Base-by-base conservation (phyloP, 2,888 invertebrate genomes). In the Caradrina clavipalpis region DNA sequence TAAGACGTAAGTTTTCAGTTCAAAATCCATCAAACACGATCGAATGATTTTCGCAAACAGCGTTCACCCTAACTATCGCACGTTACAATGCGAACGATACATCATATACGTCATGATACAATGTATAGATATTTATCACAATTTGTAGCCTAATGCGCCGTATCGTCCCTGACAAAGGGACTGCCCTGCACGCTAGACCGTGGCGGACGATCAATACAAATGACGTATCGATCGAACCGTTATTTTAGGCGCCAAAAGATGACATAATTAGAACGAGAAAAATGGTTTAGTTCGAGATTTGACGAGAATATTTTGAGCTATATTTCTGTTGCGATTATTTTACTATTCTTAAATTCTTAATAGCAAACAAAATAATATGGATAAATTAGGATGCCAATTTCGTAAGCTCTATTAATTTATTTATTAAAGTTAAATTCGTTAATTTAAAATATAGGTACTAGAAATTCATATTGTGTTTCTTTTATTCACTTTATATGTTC, bases 81-180 rank as follows among this genome's bases (percentile, higher is more conserved):
- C 57, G 69, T 70, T 73, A 81, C 81, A 82, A 84, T 77, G 47
- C 56, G 60, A 69, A 69, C 77, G 84, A 84, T 84, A 84, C 80
- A 81, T 84, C 84, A 84, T 84, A 74, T 73, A 76, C 81, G 83
- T 79, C 84, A 75, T 54, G 59, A 62, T 83, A 81, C 78, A 82
- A 74, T 75, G 77, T 84, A 81, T 85, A 85, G 86, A 87, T 88
- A 89, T 88, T 89, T 89, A 90, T 92, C 90, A 90, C 90, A 92
- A 91, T 91, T 91, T 91, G 88, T 85, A 83, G 88, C 73, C 83
- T 87, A 92, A 92, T 91, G 87, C 89, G 88, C 82, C 90, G 89
- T 90, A 85, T 87, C 89, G 81, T 78, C 57, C 72, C 77, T 87
- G 83, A 86, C 89, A 86, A 84, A 88, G 88, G 87, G 87, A 87